Evolutionary conservation across 2,888 invertebrate genomes (phyloP).

Genomic region (Nomada ferruginata): DNA sequence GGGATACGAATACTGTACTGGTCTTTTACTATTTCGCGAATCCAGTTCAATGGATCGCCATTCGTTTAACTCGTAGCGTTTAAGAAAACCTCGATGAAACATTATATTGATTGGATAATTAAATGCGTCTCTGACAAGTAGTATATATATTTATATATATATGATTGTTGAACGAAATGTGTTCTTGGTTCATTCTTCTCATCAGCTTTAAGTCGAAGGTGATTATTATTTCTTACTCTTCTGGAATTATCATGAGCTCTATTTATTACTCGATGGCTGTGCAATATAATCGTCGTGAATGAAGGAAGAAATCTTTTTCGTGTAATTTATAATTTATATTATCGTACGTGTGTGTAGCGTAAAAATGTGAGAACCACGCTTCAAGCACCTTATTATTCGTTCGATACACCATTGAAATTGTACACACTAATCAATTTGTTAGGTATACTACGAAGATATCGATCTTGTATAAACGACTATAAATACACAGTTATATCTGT

Average conservation of each 20-base stretch:
- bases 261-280: conserved; percentile 55
- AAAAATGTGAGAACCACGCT: conserved; percentile 6
- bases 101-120: conserved; percentile 28
- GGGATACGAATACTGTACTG: background rate
- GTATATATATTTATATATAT: conserved; percentile 1
- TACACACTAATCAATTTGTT: conserved; percentile 22
- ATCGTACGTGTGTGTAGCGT: background rate
- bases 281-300: conserved; percentile 37
- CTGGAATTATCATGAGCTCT: conserved; percentile 32
- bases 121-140: conserved; percentile 8
- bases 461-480: conserved; percentile 49
- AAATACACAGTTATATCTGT: conserved; percentile 44
- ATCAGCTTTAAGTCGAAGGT: background rate
- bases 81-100: conserved; percentile 15
- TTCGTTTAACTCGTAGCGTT: conserved; percentile 28
- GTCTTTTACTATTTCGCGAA: conserved; percentile 13
- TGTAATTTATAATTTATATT: conserved; percentile 43
- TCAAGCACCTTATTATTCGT: conserved; percentile 29
- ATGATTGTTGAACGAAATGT: conserved; percentile 28
- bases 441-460: conserved; percentile 28
- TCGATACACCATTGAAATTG: conserved; percentile 20
- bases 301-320: conserved; percentile 8
- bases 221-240: background rate
- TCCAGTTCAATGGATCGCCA: conserved; percentile 32
- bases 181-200: conserved; percentile 25